Percentiles rank a stretch among this genome's conserved stretches.
Evolutionary conservation across 2,888 invertebrate species (phyloP).

Genomic region (Phytoseiulus persimilis): DNA sequence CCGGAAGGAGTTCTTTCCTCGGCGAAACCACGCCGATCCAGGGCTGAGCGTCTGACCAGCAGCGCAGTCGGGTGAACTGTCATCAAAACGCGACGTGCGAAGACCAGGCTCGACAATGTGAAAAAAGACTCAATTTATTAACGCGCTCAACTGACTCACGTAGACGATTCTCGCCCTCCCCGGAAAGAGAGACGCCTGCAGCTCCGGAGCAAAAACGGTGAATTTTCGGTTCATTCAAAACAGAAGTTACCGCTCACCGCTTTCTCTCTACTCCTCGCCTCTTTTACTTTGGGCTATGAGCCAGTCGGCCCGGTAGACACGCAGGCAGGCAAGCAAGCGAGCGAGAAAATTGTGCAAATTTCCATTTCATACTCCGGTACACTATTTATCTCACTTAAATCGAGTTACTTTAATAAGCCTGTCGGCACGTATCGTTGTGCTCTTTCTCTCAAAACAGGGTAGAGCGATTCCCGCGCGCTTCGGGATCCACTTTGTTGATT

Average conservation of each 20-base stretch:
- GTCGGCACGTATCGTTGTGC: neutral
- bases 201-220: neutral
- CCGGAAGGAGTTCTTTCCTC: too few relatives aligned
- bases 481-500: neutral
- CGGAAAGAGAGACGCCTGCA: neutral
- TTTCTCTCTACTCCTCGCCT: neutral
- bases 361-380: neutral
- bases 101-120: neutral
- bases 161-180: neutral
- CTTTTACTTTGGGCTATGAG: neutral
- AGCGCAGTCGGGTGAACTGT: too few relatives aligned
- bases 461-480: neutral
- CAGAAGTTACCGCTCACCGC: neutral
- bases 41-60: too few relatives aligned
- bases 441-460: neutral
- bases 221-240: neutral
- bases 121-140: neutral
- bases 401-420: slow-evolving; percentile 5
- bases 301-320: neutral
- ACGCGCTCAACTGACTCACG: neutral
- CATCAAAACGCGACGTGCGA: neutral
- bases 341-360: neutral
- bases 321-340: neutral
- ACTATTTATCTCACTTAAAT: slow-evolving; percentile 5
- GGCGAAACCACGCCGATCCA: too few relatives aligned